A percentile compares a stretch with the other conserved stretches of the same genome.
phyloP scores from a whole-genome alignment of 1,140 invertebrate species.

The Thaumetopoea pityocampa region DNA sequence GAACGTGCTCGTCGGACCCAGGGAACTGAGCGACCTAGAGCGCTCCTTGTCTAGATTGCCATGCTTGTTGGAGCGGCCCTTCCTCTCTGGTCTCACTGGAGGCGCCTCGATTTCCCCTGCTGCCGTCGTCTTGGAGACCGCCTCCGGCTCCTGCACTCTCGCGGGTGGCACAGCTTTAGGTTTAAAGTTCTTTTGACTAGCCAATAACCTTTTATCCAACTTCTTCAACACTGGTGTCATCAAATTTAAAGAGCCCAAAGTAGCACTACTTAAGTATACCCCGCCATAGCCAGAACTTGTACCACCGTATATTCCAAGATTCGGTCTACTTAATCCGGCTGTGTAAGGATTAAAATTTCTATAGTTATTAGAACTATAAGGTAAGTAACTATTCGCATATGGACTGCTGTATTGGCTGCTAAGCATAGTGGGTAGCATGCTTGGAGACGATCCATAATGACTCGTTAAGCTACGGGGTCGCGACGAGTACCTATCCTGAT shows the following conservation, averaged over 20 bases:
- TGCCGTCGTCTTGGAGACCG: conserved; percentile 2
- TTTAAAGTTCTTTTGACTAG: conserved; percentile 68
- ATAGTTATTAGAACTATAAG: conserved; percentile 55
- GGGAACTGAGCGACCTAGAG: conserved; percentile 56
- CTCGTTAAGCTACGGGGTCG: conserved; percentile 54
- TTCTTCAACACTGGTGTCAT: conserved; percentile 76
- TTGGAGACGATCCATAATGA: conserved; percentile 61
- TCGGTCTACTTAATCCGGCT: conserved; percentile 49
- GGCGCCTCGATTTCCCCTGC: conserved; percentile 18
- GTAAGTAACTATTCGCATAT: conserved; percentile 52
- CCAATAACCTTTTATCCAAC: conserved; percentile 60
- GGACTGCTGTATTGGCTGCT: conserved; percentile 51
- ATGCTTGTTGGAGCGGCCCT: conserved; percentile 31
- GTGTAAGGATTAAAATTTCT: conserved; percentile 74
- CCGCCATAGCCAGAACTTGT: conserved; percentile 80
- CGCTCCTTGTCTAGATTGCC: conserved; percentile 51
- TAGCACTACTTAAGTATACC: conserved; percentile 73
- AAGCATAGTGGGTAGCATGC: conserved; percentile 52
- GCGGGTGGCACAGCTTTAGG: conserved; percentile 54
- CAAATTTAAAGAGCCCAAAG: conserved; percentile 72
- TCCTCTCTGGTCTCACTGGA: conserved; percentile 54
- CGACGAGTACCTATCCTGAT: conserved; percentile 58
- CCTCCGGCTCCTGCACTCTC: conserved; percentile 32
- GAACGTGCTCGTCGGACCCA: conserved; percentile 36
- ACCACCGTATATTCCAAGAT: conserved; percentile 77